A percentile compares a stretch with the other conserved stretches of the same genome.
These are phyloP conservation scores for Zosterops hypoxanthus DNA, from an alignment of 2,113 vertebrate species.

Conservation along the genomic window DNA sequence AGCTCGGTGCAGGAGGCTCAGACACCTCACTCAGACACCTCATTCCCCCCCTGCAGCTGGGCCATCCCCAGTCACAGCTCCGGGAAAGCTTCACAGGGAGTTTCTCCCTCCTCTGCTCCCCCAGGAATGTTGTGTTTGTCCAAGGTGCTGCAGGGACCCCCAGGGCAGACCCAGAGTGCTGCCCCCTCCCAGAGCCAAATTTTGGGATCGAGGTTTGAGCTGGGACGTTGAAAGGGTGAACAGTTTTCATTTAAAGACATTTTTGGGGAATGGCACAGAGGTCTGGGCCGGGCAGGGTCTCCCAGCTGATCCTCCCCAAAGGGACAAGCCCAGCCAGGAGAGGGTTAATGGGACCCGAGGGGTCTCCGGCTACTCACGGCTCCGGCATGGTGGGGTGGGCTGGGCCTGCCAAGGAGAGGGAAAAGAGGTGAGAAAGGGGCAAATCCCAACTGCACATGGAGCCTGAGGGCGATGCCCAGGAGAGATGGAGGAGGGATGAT, in stretches of 20 bases:
- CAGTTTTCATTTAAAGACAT: not conserved
- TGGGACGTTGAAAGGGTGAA: rapidly evolving
- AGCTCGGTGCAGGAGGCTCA: rapidly evolving
- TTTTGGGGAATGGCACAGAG: not conserved
- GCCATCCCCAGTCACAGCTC: rapidly evolving
- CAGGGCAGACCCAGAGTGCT: rapidly evolving
- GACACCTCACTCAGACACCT: not conserved
- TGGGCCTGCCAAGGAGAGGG: not conserved
- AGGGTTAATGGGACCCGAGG: not conserved
- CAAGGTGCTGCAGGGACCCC: rapidly evolving
- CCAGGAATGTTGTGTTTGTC: rapidly evolving
- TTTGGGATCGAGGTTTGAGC: not conserved
- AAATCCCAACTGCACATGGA: rapidly evolving
- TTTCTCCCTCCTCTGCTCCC: not conserved
- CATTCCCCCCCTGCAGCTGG: rapidly evolving
- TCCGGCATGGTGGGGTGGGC: constrained; percentile 61
- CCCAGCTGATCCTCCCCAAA: not conserved
- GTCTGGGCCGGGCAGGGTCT: not conserved
- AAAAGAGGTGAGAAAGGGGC: not conserved
- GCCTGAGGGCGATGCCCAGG: rapidly evolving
- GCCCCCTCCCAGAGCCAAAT: not conserved
- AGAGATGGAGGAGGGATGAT: too few species aligned
- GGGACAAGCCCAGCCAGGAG: rapidly evolving
- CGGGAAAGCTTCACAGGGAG: not conserved
- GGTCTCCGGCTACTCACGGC: constrained; percentile 65